These are phyloP conservation scores for Galeopterus variegatus DNA, from an alignment of 2,113 vertebrate species.

Conservation along the genomic window DNA sequence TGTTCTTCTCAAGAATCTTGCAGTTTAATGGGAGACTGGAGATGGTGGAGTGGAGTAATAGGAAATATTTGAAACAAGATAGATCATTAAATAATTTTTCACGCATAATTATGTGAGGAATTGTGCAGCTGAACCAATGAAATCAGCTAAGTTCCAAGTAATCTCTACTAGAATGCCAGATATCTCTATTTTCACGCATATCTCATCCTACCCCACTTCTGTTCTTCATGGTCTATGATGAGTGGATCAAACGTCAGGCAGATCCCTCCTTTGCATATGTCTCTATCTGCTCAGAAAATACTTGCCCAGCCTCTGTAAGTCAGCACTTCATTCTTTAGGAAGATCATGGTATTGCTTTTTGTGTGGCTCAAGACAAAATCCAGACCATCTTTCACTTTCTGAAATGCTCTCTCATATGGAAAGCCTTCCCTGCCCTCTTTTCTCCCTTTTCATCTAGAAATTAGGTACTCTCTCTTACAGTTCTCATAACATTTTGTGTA, in stretches of 20 bases:
- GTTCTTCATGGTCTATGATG: neutral
- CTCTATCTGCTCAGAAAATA: neutral
- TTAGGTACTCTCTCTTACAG: neutral
- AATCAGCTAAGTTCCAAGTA: neutral
- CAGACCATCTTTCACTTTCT: neutral
- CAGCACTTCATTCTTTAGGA: neutral
- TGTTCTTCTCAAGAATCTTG: constrained; percentile 44
- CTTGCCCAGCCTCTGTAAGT: neutral
- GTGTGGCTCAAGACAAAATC: neutral
- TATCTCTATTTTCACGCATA: neutral
- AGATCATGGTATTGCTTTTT: neutral
- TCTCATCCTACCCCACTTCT: rapidly evolving
- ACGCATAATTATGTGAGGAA: neutral
- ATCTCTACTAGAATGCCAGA: neutral
- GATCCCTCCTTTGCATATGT: neutral
- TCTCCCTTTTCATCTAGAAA: too few species aligned
- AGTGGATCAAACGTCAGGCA: neutral
- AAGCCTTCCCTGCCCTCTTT: neutral
- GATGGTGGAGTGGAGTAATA: neutral
- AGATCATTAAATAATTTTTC: neutral
- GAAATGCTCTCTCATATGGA: neutral
- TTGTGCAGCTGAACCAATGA: neutral
- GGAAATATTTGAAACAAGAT: neutral
- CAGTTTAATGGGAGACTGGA: neutral
- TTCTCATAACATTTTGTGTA: neutral